These are phyloP conservation scores for Holothuria scabra DNA, from an alignment of 53 echinoderm and acorn worm species.

Conservation along the genomic window DNA sequence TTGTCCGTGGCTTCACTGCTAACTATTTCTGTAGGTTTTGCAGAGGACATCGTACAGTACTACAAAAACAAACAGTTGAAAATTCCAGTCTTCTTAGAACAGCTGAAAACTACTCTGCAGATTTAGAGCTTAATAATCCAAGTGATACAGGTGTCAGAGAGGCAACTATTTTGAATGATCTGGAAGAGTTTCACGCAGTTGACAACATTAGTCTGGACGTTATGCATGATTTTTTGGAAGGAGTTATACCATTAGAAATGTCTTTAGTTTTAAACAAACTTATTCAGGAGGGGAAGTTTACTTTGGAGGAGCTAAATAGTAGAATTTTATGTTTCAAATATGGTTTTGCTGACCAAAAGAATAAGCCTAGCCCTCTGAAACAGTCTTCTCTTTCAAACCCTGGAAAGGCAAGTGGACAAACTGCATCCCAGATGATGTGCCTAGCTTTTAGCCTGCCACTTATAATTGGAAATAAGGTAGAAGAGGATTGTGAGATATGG, in stretches of 20 bases:
- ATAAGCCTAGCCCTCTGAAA: background rate
- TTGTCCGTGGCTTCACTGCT: slow-evolving; percentile 53
- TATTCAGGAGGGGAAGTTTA: slow-evolving; percentile 24
- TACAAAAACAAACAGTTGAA: slow-evolving; percentile 15
- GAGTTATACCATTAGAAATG: slow-evolving; percentile 68
- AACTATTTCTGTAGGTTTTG: slow-evolving; percentile 59
- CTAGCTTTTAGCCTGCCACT: slow-evolving; percentile 28
- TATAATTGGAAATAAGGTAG: slow-evolving; percentile 39
- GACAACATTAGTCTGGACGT: slow-evolving; percentile 49
- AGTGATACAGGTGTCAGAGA: slow-evolving; percentile 27
- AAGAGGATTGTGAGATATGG: slow-evolving; percentile 42
- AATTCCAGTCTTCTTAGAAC: slow-evolving; percentile 29
- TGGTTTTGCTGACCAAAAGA: slow-evolving; percentile 51
- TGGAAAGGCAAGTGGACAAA: slow-evolving; percentile 6
- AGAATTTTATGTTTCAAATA: slow-evolving; percentile 54
- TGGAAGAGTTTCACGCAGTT: slow-evolving; percentile 62
- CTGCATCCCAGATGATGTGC: slow-evolving; percentile 38
- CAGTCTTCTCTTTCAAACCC: slow-evolving; percentile 16
- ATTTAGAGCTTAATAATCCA: background rate
- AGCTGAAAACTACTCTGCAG: background rate
- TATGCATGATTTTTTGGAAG: slow-evolving; percentile 67
- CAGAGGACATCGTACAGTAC: slow-evolving; percentile 41
- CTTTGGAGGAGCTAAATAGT: slow-evolving; percentile 56
- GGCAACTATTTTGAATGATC: slow-evolving; percentile 35
- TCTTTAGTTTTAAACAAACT: slow-evolving; percentile 48